Percentiles rank a stretch among this genome's conserved stretches.
phyloP scores from a whole-genome alignment of 2,888 invertebrate species.

The Xestoiulus laeticollis region DNA sequence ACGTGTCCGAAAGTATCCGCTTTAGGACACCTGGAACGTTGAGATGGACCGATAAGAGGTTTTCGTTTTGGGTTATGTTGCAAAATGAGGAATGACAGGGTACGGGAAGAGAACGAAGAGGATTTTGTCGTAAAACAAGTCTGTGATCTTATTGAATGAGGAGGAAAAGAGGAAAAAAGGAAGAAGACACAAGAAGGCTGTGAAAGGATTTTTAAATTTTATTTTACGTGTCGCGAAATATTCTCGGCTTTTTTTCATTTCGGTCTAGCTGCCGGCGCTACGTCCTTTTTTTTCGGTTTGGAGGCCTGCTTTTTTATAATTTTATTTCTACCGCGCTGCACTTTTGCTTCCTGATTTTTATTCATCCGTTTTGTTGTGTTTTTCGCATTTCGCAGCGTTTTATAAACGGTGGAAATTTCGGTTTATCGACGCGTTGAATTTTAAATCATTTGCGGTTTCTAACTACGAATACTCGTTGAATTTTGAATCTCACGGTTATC shows the following conservation, averaged over 20 bases:
- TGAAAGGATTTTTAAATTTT: slow-evolving; percentile 14
- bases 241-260: neutral
- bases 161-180: neutral
- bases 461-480: too few relatives aligned
- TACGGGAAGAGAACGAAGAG: neutral
- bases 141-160: neutral
- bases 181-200: neutral
- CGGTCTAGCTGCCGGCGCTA: neutral
- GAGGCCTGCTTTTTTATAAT: neutral
- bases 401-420: neutral
- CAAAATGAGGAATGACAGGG: neutral
- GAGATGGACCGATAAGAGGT: neutral
- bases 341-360: neutral
- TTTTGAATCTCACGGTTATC: too few relatives aligned
- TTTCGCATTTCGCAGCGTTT: slow-evolving; percentile 26
- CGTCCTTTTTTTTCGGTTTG: neutral
- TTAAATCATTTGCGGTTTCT: too few relatives aligned
- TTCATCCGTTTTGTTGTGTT: neutral
- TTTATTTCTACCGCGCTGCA: neutral
- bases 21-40: neutral
- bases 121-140: neutral
- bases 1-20: neutral
- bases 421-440: neutral
- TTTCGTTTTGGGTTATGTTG: too few relatives aligned
- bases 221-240: neutral